Conservation (phyloP, 2,888 invertebrate genomes). For the Pomacea canaliculata region DNA sequence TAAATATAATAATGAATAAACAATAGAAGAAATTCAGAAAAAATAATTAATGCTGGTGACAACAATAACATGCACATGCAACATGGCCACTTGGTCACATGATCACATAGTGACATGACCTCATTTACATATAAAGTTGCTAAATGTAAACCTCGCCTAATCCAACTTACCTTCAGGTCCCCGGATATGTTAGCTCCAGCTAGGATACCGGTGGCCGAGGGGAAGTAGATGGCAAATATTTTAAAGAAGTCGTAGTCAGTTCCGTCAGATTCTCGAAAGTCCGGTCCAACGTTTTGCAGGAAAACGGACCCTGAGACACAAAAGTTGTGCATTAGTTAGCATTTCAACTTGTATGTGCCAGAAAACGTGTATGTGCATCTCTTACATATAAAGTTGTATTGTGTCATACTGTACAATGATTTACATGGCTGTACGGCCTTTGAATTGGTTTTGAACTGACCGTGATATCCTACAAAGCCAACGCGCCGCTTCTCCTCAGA, state of each 20-base stretch:
- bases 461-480: slow-evolving; percentile 87
- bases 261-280: slow-evolving; percentile 85
- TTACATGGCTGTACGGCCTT: neutral
- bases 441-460: slow-evolving; percentile 71
- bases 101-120: no score
- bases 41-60: no score
- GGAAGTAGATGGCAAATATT: slow-evolving; percentile 96
- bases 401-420: no score
- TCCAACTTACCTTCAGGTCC: slow-evolving; percentile 83
- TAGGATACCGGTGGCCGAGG: slow-evolving; percentile 90
- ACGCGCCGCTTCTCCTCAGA: slow-evolving; percentile 77
- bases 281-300: slow-evolving; percentile 80
- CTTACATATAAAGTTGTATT: no score
- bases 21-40: no score
- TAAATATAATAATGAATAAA: no score
- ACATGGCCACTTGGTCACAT: no score
- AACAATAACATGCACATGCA: no score
- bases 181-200: slow-evolving; percentile 93
- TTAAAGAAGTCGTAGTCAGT: slow-evolving; percentile 89
- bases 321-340: neutral
- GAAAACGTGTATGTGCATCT: no score
- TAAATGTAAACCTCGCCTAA: no score
- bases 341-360: neutral
- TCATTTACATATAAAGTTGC: no score
- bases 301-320: slow-evolving; percentile 70